Conservation (phyloP, 2,797 vertebrate genomes). For the Gymnopithys bicolor region DNA sequence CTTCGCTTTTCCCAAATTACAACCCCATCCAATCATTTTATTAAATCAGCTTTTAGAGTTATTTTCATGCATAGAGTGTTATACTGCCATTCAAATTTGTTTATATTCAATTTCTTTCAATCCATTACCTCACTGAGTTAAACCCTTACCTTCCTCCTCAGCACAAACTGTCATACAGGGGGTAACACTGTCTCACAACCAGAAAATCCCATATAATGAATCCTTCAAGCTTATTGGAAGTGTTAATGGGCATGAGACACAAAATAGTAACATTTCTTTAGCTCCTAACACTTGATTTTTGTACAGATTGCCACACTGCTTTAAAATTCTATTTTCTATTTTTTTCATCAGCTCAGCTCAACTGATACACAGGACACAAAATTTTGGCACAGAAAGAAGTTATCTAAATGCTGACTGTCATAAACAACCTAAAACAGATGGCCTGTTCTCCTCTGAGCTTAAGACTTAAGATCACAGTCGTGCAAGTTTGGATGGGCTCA, state of each 20-base stretch:
- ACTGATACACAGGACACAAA: neutral
- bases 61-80: neutral
- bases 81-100: neutral
- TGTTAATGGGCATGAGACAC: neutral
- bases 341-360: neutral
- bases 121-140: neutral
- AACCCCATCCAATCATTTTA: neutral
- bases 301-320: neutral
- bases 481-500: neutral
- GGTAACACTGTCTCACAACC: neutral
- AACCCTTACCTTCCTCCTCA: neutral
- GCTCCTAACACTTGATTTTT: neutral
- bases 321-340: constrained; percentile 20
- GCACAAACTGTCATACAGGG: neutral
- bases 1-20: neutral
- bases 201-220: constrained; percentile 15
- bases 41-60: neutral
- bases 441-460: neutral
- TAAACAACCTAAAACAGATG: neutral
- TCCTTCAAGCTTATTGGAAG: neutral
- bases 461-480: neutral
- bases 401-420: constrained; percentile 4
- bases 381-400: neutral
- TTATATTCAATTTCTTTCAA: neutral
- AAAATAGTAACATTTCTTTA: neutral